These are phyloP conservation scores for Drosophila varians DNA, from an alignment of 1,140 invertebrate species.

Conservation along the genomic window DNA sequence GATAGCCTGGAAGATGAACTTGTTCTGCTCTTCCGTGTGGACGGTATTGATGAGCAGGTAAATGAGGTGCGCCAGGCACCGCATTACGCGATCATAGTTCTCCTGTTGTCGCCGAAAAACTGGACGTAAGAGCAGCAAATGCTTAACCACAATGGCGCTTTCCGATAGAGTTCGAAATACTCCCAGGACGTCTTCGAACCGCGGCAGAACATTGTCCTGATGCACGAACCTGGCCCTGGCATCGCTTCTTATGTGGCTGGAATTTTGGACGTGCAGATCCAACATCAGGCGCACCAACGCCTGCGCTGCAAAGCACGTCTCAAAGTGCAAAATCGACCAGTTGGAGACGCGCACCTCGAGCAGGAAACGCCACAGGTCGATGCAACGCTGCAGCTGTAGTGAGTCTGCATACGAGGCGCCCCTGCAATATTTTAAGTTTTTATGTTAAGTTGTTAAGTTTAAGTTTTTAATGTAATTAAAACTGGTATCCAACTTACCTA, in stretches of 20 bases:
- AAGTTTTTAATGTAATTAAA: too few species aligned
- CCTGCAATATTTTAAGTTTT: constrained; percentile 71
- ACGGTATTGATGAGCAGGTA: constrained; percentile 89
- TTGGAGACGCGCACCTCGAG: constrained; percentile 91
- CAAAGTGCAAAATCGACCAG: constrained; percentile 88
- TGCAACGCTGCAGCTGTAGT: constrained; percentile 92
- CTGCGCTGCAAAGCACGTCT: constrained; percentile 93
- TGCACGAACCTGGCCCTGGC: constrained; percentile 56
- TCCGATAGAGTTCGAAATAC: constrained; percentile 85
- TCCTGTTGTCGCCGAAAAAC: constrained; percentile 91
- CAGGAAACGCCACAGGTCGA: constrained; percentile 92
- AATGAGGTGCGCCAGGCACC: constrained; percentile 92
- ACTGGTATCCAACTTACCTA: constrained; percentile 6
- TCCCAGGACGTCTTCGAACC: constrained; percentile 89
- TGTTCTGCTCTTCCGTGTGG: constrained; percentile 82
- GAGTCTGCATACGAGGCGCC: constrained; percentile 95
- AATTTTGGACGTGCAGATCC: constrained; percentile 88
- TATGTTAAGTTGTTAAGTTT: too few species aligned
- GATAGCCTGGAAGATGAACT: constrained; percentile 84
- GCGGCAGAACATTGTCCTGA: constrained; percentile 84
- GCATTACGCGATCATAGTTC: constrained; percentile 91
- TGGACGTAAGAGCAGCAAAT: constrained; percentile 88
- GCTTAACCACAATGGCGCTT: constrained; percentile 85
- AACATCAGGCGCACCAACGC: constrained; percentile 91
- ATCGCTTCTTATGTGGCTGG: constrained; percentile 81